Evolutionary conservation across 2,797 vertebrate genomes (phyloP), one percentile per base, ranked within the genome.

Genomic region (Pseudotriccus pelzelni): DNA sequence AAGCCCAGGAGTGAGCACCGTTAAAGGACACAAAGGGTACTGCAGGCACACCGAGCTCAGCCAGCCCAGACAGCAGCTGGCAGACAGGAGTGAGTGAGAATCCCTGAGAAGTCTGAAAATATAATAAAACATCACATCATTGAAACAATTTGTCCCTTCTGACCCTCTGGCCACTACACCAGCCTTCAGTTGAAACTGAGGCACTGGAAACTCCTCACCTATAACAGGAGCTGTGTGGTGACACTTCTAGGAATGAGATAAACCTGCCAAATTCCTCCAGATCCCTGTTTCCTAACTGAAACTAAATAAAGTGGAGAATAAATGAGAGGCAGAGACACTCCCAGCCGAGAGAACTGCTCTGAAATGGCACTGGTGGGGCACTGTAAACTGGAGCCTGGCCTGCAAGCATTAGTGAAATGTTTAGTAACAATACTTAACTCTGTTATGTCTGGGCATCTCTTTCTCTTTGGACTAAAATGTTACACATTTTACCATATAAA

Each of bases 81-180:
- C 60, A 68, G 75, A 81, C 44, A 92, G 84, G 52, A 96, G 96
- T 66, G 6, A 73, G 44, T 70, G 82, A 91, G 91, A 97, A 94
- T 98, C 97, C 97, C 97, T 97, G 97, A 97, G 97, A 96, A 93
- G 86, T 97, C 87, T 89, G 91, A 85, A 91, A 90, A 87, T 82
- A 84, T 19, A 77, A 72, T 23, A 68, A 94, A 47, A 88, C 80
- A 86, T 85, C 69, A 77, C 75, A 79, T 80, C 78, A 46, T 14
- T 82, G 19, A 58, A 66, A 50, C 63, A n/a, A 4, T 50, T 66
- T 55, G 72, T 50, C 76, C 87, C 77, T 76, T 84, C 70, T 94
- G 66, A 50, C 77, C 66, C 81, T 90, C 69, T 22, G n/a, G 44
- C 60, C 69, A 11, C 30, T 12, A 34, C 56, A 76, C 49, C 76